Evolutionary conservation across 2,797 vertebrate species (phyloP).

Genomic region (Nannoperca obscura): DNA sequence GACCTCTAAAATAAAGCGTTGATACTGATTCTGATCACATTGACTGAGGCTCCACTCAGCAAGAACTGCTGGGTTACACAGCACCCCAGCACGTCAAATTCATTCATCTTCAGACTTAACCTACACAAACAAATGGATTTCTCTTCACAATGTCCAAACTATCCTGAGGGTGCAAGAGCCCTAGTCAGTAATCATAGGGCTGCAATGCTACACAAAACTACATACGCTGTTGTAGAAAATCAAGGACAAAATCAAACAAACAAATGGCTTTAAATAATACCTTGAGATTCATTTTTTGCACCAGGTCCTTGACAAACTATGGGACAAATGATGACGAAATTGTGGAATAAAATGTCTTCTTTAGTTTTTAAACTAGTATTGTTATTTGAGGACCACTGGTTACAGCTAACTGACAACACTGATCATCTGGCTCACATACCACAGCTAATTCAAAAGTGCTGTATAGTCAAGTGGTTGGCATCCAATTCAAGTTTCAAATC

Average conservation of each 20-base stretch:
- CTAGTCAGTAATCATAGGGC: background rate
- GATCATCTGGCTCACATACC: background rate
- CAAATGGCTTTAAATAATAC: background rate
- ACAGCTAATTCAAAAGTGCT: slow-evolving; percentile 34
- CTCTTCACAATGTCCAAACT: too few relatives aligned
- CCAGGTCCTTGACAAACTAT: background rate
- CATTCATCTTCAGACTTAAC: background rate
- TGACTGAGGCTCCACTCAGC: background rate
- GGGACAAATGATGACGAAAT: background rate
- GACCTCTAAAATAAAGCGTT: background rate
- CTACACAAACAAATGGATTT: too few relatives aligned
- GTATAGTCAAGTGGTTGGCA: slow-evolving; percentile 18
- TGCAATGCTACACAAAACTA: background rate
- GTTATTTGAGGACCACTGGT: background rate
- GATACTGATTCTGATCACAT: too few relatives aligned
- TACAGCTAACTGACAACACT: background rate
- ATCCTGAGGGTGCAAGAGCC: too few relatives aligned
- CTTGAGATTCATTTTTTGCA: background rate
- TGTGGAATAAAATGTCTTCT: background rate
- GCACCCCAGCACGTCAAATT: background rate
- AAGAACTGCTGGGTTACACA: background rate
- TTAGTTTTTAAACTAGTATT: background rate
- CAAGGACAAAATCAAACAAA: background rate
- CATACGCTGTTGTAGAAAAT: background rate
- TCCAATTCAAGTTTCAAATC: slow-evolving; percentile 9